Conservation (phyloP, 2,888 invertebrate species). For the Malthinus seriepunctatus region DNA sequence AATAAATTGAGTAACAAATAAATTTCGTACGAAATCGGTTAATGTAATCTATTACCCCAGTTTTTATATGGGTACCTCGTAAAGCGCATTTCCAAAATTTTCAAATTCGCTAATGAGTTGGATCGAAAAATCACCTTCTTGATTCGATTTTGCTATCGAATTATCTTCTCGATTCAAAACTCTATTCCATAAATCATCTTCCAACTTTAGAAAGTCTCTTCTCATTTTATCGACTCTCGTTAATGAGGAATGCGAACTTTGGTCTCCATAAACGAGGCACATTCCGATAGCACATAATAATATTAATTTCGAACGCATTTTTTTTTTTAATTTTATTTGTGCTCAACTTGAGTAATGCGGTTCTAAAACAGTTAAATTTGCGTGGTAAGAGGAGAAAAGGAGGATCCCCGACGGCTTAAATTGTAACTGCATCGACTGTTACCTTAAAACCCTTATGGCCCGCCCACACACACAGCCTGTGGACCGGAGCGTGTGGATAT, state of each 20-base stretch:
- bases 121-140: slow-evolving; percentile 47
- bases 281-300: background rate
- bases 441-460: too few relatives aligned
- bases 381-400: too few relatives aligned
- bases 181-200: slow-evolving; percentile 55
- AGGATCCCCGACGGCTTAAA: too few relatives aligned
- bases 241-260: background rate
- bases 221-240: slow-evolving; percentile 63
- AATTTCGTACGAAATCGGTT: background rate
- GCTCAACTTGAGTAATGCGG: too few relatives aligned
- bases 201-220: slow-evolving; percentile 61
- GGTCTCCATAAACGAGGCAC: background rate
- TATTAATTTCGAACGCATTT: slow-evolving; percentile 1
- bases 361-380: too few relatives aligned
- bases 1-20: too few relatives aligned
- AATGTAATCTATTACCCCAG: too few relatives aligned
- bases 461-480: too few relatives aligned
- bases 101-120: slow-evolving; percentile 63
- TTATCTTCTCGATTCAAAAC: slow-evolving; percentile 36
- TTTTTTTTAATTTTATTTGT: background rate
- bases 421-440: too few relatives aligned
- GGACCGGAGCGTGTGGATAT: too few relatives aligned
- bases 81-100: slow-evolving; percentile 59
- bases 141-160: slow-evolving; percentile 31
- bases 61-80: slow-evolving; percentile 49